Evolutionary conservation across 2,888 invertebrate species (phyloP), one percentile per base, ranked within the genome.

Genomic region (Drosophila fulvimacula): DNA sequence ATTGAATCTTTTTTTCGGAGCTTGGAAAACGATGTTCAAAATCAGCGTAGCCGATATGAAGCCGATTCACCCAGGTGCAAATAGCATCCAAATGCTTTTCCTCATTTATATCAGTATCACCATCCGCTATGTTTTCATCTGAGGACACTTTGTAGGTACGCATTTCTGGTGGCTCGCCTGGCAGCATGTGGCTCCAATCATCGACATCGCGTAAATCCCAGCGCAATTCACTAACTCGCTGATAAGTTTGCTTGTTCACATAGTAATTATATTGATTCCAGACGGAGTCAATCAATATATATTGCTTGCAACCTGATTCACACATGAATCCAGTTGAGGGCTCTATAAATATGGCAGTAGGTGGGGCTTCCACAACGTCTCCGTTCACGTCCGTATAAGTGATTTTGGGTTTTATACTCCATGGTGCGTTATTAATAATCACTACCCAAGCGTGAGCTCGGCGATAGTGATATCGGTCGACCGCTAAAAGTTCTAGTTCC

Each of bases 211-310:
- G 89, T 0, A 97, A 92, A 76, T 96, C 94, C 93, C 95, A 96
- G 71, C 93, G 93, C 5, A 96, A 88, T 0, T 93, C 90, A 9
- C 91, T 91, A 2, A 95, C 93, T 11, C 89, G 75, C 60, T 93
- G 93, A 55, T 86, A 90, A 6, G 92, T 92, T 91, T 96, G 96
- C 82, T 95, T 92, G 83, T 96, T 96, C 0, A 95, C 95, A 93
- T 96, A 97, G 91, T 97, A 98, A 92, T 98, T 98, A 56, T 94
- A 93, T 88, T 97, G 93, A 86, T 98, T 97, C 95, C 98, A 98
- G 56, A 98, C 92, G 76, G 96, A 95, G 88, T 98, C 97, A 5
- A 98, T 93, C 1, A 96, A 94, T 34, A 95, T 94, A 85, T 97
- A 98, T 68, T 95, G 93, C 3, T 93, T 91, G 24, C 94, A 93